These are phyloP conservation scores for Dendrolimus punctatus DNA, from an alignment of 1,140 invertebrate genomes.

Conservation along the genomic window DNA sequence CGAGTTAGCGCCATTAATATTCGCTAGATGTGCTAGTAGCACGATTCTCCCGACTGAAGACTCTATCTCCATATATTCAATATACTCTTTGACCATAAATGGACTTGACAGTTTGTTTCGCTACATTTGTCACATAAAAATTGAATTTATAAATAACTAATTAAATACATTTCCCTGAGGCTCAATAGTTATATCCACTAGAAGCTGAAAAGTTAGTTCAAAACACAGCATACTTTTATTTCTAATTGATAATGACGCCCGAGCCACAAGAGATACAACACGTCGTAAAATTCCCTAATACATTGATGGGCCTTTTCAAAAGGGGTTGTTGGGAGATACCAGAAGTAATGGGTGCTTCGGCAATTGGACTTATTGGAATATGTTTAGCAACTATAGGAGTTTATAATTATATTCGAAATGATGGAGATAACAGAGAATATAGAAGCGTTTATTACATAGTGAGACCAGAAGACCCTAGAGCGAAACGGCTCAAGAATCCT, in stretches of 20 bases:
- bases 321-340: constrained; percentile 75
- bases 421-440: constrained; percentile 69
- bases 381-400: constrained; percentile 36
- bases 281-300: constrained; percentile 41
- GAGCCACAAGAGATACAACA: constrained; percentile 42
- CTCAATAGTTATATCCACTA: too few relatives aligned
- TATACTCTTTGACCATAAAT: too few relatives aligned
- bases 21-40: too few relatives aligned
- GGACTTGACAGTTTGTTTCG: too few relatives aligned
- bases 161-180: too few relatives aligned
- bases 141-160: too few relatives aligned
- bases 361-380: constrained; percentile 63
- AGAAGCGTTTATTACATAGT: constrained; percentile 64
- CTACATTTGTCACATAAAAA: too few relatives aligned
- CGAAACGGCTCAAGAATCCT: constrained; percentile 40
- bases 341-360: constrained; percentile 70
- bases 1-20: too few relatives aligned
- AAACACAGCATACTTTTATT: not conserved
- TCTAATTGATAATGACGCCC: constrained; percentile 25
- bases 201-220: too few relatives aligned
- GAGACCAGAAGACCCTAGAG: constrained; percentile 62
- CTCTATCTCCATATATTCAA: too few relatives aligned
- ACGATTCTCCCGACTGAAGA: too few relatives aligned
- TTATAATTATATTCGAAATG: constrained; percentile 53
- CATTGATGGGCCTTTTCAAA: constrained; percentile 55